Percentiles rank a stretch among this genome's conserved stretches.
phyloP scores from a whole-genome alignment of 2,888 invertebrate species.

The Glaucopsyche alexis region DNA sequence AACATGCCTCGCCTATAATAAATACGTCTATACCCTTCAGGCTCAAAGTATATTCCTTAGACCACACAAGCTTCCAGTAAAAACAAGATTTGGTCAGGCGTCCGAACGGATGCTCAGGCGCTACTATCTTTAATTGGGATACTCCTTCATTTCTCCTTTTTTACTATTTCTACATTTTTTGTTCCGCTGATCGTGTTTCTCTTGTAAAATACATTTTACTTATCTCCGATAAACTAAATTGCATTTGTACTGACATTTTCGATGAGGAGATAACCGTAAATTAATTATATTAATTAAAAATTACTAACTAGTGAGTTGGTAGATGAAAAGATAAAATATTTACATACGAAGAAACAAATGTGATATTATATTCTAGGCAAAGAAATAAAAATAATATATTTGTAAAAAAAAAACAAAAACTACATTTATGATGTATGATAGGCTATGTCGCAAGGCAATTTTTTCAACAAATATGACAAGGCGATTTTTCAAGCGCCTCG shows the following conservation, averaged over 20 bases:
- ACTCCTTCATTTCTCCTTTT: conserved; percentile 58
- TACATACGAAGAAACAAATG: neutral
- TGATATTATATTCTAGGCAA: no score
- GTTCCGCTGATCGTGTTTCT: conserved; percentile 40
- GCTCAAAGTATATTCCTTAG: conserved; percentile 40
- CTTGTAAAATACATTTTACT: neutral
- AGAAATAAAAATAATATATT: neutral
- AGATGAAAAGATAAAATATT: neutral
- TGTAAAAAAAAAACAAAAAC: no score
- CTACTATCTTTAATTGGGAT: conserved; percentile 65
- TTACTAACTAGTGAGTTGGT: conserved; percentile 1
- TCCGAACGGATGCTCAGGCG: conserved; percentile 62
- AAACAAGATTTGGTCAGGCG: conserved; percentile 69
- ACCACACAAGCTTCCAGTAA: conserved; percentile 45
- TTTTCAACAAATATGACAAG: no score
- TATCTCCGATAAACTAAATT: conserved; percentile 3
- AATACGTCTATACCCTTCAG: no score
- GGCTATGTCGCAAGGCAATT: no score
- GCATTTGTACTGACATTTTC: neutral
- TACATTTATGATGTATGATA: no score
- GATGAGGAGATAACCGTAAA: neutral
- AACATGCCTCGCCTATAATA: no score
- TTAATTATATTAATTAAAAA: conserved; percentile 8
- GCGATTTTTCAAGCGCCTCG: no score
- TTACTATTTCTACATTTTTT: conserved; percentile 33